These are phyloP conservation scores for Clarias laeviceps DNA, from an alignment of 2,797 vertebrate genomes.

Conservation along the genomic window DNA sequence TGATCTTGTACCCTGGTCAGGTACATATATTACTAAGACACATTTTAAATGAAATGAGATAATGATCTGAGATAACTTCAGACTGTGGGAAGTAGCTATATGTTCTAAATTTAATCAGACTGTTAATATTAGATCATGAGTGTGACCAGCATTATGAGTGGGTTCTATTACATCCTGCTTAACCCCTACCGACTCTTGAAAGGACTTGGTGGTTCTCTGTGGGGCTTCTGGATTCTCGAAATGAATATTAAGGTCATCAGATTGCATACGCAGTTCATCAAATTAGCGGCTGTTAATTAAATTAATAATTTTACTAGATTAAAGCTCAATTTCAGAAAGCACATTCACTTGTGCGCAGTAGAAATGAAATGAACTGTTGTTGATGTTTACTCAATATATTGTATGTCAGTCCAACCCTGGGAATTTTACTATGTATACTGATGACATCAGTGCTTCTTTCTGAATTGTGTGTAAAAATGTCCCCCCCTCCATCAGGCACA, in stretches of 20 bases:
- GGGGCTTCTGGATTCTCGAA: no score
- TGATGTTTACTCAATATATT: not conserved
- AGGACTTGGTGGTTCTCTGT: no score
- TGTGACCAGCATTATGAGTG: no score
- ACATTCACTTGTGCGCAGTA: not conserved
- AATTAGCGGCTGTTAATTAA: not conserved
- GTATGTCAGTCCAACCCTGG: not conserved
- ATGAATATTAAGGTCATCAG: no score
- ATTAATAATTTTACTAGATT: not conserved
- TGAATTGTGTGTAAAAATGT: constrained; percentile 28
- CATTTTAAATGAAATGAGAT: not conserved
- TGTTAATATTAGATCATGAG: no score
- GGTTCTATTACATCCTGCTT: no score
- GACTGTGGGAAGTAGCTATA: not conserved
- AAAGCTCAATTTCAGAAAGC: not conserved
- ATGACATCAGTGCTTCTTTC: constrained; percentile 7
- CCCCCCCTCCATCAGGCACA: constrained; percentile 8
- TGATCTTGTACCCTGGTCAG: no score
- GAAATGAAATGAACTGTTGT: not conserved
- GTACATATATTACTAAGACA: no score
- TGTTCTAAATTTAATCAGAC: no score
- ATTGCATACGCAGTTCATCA: not conserved
- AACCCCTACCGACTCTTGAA: no score
- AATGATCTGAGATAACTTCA: not conserved
- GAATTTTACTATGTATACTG: not conserved